Conservation (phyloP, 1,140 invertebrate genomes). For the Sitodiplosis mosellana region DNA sequence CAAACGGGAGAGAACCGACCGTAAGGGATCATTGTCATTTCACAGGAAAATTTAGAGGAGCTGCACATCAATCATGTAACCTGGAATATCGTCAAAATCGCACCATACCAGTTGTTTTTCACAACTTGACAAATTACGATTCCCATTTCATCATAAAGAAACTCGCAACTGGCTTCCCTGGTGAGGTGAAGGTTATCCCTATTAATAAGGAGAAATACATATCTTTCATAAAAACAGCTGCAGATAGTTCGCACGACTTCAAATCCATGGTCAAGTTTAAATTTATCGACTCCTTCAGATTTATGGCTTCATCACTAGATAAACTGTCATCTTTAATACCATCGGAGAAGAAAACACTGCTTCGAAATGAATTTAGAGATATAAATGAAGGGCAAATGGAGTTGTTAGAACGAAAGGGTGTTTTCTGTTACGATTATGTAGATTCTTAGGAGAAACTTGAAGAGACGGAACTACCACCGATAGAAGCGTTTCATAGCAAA, state of each 20-base stretch:
- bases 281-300: slow-evolving; percentile 19
- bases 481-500: slow-evolving; percentile 18
- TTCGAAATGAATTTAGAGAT: slow-evolving; percentile 9
- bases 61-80: slow-evolving; percentile 21
- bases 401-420: slow-evolving; percentile 11
- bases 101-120: slow-evolving; percentile 22
- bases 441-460: slow-evolving; percentile 14
- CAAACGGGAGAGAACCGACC: slow-evolving; percentile 4
- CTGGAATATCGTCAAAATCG: slow-evolving; percentile 14
- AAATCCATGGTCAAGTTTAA: slow-evolving; percentile 12
- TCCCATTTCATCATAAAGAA: slow-evolving; percentile 20
- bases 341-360: slow-evolving; percentile 11
- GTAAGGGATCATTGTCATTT: slow-evolving; percentile 19
- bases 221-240: too few species aligned
- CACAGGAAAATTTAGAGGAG: slow-evolving; percentile 16
- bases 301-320: slow-evolving; percentile 11
- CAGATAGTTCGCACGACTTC: slow-evolving; percentile 6
- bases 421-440: slow-evolving; percentile 19
- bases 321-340: slow-evolving; percentile 12
- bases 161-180: slow-evolving; percentile 9
- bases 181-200: slow-evolving; percentile 17
- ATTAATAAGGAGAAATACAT: too few species aligned
- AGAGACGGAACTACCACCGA: slow-evolving; percentile 14
- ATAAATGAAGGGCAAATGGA: slow-evolving; percentile 11
- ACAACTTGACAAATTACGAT: slow-evolving; percentile 21